phyloP scores from a whole-genome alignment of 2,888 invertebrate genomes.

The Euzetes globulus region DNA sequence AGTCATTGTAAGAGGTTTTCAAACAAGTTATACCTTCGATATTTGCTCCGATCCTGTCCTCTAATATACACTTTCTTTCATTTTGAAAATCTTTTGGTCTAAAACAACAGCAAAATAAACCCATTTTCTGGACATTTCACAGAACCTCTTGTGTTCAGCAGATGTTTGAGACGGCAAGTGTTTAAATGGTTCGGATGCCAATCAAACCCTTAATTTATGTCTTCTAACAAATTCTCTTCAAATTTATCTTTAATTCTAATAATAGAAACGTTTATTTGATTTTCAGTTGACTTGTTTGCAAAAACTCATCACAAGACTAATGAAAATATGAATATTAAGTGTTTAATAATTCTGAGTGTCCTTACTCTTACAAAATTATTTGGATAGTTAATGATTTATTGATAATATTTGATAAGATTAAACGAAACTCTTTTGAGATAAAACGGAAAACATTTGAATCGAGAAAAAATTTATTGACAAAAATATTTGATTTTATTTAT shows the following conservation, averaged over 20 bases:
- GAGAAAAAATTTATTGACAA: too few relatives aligned
- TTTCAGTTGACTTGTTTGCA: not conserved
- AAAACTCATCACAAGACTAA: too few relatives aligned
- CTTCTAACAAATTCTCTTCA: not conserved
- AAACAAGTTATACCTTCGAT: not conserved
- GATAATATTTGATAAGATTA: too few relatives aligned
- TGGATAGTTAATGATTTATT: too few relatives aligned
- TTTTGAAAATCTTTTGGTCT: conserved; percentile 2
- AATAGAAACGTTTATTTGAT: not conserved
- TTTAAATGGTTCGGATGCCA: not conserved
- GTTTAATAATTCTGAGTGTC: too few relatives aligned
- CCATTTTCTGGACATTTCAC: conserved; percentile 8
- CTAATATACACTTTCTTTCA: not conserved
- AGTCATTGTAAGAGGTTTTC: not conserved
- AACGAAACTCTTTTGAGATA: too few relatives aligned
- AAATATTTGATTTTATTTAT: too few relatives aligned
- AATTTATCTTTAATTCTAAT: not conserved
- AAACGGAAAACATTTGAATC: too few relatives aligned
- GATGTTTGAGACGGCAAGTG: not conserved
- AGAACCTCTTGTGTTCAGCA: not conserved
- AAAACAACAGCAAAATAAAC: conserved; percentile 25
- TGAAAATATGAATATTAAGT: too few relatives aligned
- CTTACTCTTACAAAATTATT: too few relatives aligned
- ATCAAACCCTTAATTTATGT: not conserved
- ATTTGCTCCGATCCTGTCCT: not conserved